Conservation (phyloP, 2,888 invertebrate species). For the Microplitis deprimator region DNA sequence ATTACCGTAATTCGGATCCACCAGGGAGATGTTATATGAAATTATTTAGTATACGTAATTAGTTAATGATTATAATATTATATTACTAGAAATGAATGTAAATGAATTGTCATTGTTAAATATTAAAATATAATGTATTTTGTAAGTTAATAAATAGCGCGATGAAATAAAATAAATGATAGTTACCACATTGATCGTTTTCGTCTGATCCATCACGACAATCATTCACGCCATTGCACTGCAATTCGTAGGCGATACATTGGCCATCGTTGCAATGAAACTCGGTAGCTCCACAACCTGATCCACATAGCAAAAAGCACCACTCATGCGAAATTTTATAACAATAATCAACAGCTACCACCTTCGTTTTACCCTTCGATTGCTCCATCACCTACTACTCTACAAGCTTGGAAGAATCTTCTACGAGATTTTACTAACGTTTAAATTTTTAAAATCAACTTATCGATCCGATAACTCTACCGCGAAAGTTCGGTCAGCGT, state of each 20-base stretch:
- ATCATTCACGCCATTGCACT: conserved; percentile 77
- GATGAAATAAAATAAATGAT: conserved; percentile 18
- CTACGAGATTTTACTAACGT: conserved; percentile 15
- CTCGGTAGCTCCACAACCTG: conserved; percentile 73
- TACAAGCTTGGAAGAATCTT: conserved; percentile 27
- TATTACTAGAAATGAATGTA: background rate
- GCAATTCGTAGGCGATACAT: conserved; percentile 74
- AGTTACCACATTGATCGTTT: conserved; percentile 72
- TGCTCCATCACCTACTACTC: conserved; percentile 21
- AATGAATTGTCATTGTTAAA: background rate
- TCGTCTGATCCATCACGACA: conserved; percentile 77
- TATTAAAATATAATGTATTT: background rate
- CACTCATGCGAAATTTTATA: conserved; percentile 63
- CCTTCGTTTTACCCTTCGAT: conserved; percentile 20
- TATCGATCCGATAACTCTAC: conserved; percentile 30
- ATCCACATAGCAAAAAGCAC: conserved; percentile 64
- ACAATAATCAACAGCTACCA: conserved; percentile 44
- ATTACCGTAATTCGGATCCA: no score
- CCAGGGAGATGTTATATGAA: background rate
- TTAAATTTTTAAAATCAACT: conserved; percentile 28
- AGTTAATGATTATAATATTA: background rate
- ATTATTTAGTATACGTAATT: background rate
- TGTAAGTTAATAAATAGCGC: conserved; percentile 3
- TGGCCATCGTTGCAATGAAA: conserved; percentile 74
- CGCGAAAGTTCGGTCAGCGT: conserved; percentile 26